phyloP scores from a whole-genome alignment of 2,888 invertebrate genomes.

The Drosophila dives region DNA sequence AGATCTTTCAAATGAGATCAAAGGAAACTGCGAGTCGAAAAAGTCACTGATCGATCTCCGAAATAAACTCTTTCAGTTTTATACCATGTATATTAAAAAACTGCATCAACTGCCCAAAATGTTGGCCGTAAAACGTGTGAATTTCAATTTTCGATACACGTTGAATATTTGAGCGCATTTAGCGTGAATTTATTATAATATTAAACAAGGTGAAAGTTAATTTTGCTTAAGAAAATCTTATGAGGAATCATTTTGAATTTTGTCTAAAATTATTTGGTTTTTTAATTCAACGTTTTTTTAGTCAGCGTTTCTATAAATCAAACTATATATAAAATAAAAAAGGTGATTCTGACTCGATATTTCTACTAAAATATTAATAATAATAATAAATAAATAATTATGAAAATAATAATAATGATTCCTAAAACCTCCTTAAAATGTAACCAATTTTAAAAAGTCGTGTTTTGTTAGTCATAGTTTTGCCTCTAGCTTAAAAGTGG shows the following conservation, averaged over 20 bases:
- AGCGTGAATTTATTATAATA: neutral
- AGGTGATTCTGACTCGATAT: neutral
- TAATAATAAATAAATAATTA: too few species aligned
- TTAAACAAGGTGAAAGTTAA: neutral
- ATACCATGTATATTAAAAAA: slow-evolving; percentile 1
- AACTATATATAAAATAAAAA: too few species aligned
- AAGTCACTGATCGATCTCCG: slow-evolving; percentile 39
- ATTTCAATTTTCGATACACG: neutral
- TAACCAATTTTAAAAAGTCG: neutral
- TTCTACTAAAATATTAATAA: accelerated
- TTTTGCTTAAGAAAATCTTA: neutral
- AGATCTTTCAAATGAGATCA: slow-evolving; percentile 51
- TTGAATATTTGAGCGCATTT: neutral
- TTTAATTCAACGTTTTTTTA: too few species aligned
- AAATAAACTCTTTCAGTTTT: slow-evolving; percentile 1
- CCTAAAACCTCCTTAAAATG: neutral
- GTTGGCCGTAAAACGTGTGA: neutral
- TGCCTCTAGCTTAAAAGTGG: accelerated
- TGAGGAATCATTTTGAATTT: neutral
- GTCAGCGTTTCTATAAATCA: too few species aligned
- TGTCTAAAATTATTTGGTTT: too few species aligned
- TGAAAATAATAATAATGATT: neutral
- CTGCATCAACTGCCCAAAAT: neutral
- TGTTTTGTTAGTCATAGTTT: neutral
- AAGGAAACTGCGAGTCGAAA: slow-evolving; percentile 33